Base-by-base conservation (phyloP, 2,113 vertebrate species). In the Alaudala cheleensis region DNA sequence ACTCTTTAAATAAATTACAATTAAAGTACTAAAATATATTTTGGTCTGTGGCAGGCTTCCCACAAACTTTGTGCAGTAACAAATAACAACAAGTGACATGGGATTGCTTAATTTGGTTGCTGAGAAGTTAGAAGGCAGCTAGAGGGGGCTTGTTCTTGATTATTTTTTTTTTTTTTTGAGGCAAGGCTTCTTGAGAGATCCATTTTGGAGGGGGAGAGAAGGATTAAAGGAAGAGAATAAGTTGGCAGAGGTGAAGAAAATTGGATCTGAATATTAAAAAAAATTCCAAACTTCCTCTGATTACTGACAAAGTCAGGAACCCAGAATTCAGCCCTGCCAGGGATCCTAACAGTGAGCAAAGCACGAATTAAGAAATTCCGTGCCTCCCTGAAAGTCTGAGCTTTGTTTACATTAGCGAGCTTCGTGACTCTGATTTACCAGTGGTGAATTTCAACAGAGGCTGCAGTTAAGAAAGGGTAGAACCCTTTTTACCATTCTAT, bases 341-440 rank as follows among this genome's bases (percentile, higher is more conserved):
- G 49, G 50, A 45, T 72, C 47, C 26, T 31, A 79, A 57, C 47
- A 25, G 28, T 23, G 71, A 51, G 80, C 57, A 92, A 90, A 76
- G 57, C 76, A 34, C 80, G 84, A 77, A 85, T 96, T 80, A 92
- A 92, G 92, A 82, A 79, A 95, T 95, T 96, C 95, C 76, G 80
- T 74, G 84, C 90, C 81, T 69, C 80, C 92, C 79, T 95, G 92
- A 28, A 70, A 79, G 81, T 76, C 88, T 66, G 37, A 85, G 79
- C 39, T 86, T 28, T 95, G 77, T 97, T 97, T 97, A 92, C 62
- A 47, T 92, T 96, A 84, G 77, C 74, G 31, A 86, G 76, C 54
- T 93, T 91, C 10, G 8, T 61, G 74, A 33, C 76, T 88, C 6
- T 82, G 76, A 94, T 90, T 96, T 96, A 93, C 58, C 73, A 85